Conservation (phyloP, 2,113 vertebrate species). For the Grammomys surdaster region DNA sequence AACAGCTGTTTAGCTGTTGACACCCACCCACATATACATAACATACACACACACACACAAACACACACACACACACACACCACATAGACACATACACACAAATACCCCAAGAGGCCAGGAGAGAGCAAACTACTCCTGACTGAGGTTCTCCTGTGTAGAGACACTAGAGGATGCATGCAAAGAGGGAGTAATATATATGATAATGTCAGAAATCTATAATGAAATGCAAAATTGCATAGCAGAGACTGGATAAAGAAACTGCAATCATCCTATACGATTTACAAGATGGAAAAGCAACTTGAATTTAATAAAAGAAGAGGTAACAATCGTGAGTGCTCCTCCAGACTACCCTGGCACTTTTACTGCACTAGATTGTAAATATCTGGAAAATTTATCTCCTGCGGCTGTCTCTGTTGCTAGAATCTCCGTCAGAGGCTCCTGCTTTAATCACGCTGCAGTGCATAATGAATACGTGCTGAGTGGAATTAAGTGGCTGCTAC, state of each 20-base stretch:
- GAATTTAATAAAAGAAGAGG: constrained; percentile 56
- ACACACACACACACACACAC: not conserved
- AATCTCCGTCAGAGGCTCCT: not conserved
- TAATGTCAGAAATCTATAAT: constrained; percentile 34
- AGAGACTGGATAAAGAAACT: constrained; percentile 26
- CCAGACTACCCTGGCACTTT: not conserved
- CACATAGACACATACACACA: not conserved
- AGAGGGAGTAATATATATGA: constrained; percentile 52
- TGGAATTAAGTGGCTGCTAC: constrained; percentile 23
- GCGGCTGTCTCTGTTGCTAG: not conserved
- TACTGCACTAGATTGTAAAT: not conserved
- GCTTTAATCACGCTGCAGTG: constrained; percentile 5
- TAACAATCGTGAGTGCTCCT: not conserved
- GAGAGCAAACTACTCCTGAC: not conserved
- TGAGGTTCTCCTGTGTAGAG: not conserved
- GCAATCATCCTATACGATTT: not conserved
- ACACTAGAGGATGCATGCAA: not conserved
- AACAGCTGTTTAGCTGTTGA: not conserved
- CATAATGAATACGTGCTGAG: constrained; percentile 11
- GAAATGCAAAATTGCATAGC: constrained; percentile 25
- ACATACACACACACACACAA: not conserved
- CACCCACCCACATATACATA: not conserved
- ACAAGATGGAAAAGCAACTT: constrained; percentile 28
- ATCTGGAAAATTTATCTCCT: constrained; percentile 19
- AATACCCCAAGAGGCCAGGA: not conserved